These are phyloP conservation scores for Rhinolophus sinicus DNA, from an alignment of 2,113 vertebrate genomes.

Conservation along the genomic window DNA sequence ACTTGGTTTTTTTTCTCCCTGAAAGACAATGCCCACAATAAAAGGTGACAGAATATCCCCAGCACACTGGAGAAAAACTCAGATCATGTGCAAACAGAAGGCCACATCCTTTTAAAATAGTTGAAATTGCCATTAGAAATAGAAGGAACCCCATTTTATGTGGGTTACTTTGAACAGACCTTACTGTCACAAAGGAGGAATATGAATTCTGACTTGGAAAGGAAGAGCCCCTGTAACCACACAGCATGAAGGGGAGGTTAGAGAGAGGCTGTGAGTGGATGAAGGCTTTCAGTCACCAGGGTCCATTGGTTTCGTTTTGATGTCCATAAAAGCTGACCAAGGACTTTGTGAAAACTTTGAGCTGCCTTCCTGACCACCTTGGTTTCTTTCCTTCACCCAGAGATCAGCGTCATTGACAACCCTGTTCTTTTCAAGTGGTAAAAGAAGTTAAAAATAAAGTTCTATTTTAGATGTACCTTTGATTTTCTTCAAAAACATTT, in stretches of 20 bases:
- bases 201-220: constrained; percentile 23
- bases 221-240: constrained; percentile 1
- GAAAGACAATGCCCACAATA: constrained; percentile 32
- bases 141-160: constrained; percentile 62
- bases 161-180: constrained; percentile 27
- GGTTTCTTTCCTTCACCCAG: constrained; percentile 61
- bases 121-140: constrained; percentile 20
- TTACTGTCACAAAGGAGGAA: constrained; percentile 14
- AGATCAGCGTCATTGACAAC: constrained; percentile 70
- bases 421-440: constrained; percentile 71
- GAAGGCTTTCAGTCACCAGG: constrained; percentile 45
- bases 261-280: background rate
- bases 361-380: constrained; percentile 68
- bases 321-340: constrained; percentile 71
- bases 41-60: background rate
- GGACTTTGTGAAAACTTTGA: constrained; percentile 69
- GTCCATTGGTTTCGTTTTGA: constrained; percentile 55
- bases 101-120: background rate
- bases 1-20: background rate
- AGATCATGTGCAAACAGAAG: background rate
- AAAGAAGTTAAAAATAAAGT: constrained; percentile 81
- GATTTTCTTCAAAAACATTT: constrained; percentile 77
- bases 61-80: background rate
- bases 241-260: background rate
- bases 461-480: constrained; percentile 81